These are phyloP conservation scores for Holocentrus rufus DNA, from an alignment of 2,797 vertebrate species.

Conservation along the genomic window DNA sequence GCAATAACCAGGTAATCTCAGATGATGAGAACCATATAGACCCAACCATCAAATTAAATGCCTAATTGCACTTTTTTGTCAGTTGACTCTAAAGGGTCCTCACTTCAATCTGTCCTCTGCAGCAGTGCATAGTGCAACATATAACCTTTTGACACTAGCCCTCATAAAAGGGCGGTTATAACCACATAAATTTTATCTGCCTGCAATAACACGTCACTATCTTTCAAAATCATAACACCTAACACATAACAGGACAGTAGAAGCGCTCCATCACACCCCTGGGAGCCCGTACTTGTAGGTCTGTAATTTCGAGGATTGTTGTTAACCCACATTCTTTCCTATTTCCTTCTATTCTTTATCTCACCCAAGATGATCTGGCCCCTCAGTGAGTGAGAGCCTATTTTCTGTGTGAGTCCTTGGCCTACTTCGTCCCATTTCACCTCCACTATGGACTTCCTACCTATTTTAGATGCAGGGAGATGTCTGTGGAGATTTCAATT, in stretches of 20 bases:
- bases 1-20: no score
- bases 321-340: conserved; percentile 72
- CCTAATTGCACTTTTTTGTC: no score
- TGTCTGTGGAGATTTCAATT: conserved; percentile 80
- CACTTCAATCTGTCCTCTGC: no score
- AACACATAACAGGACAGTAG: conserved; percentile 2
- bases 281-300: conserved; percentile 9
- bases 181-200: background rate
- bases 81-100: no score
- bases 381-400: conserved; percentile 75
- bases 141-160: no score
- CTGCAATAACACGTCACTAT: background rate
- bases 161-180: no score
- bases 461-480: conserved; percentile 78
- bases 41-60: no score
- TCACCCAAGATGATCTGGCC: conserved; percentile 66
- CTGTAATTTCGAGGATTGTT: conserved; percentile 65
- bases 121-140: no score
- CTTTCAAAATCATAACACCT: conserved; percentile 1
- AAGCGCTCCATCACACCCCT: conserved; percentile 27
- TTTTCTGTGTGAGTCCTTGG: conserved; percentile 85
- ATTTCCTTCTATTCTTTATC: conserved; percentile 55
- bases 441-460: conserved; percentile 74
- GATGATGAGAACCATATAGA: no score
- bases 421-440: conserved; percentile 82